These are phyloP conservation scores for Idaea aversata DNA, from an alignment of 2,888 invertebrate genomes.

Conservation along the genomic window DNA sequence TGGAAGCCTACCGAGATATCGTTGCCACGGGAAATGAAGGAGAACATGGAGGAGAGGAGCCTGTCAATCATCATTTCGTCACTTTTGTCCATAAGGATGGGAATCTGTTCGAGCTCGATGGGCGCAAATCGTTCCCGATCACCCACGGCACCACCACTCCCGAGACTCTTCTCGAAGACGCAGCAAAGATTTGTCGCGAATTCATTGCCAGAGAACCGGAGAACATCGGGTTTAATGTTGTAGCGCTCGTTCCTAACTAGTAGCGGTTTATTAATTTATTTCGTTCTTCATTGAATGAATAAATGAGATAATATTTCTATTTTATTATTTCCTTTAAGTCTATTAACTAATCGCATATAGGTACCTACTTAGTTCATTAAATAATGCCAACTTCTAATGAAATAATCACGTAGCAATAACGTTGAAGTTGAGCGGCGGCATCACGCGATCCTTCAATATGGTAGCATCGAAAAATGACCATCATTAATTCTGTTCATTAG, in stretches of 20 bases:
- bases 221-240: constrained; percentile 91
- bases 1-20: constrained; percentile 88
- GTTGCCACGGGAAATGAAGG: constrained; percentile 91
- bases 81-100: constrained; percentile 91
- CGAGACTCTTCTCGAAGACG: constrained; percentile 89
- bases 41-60: constrained; percentile 82
- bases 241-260: constrained; percentile 84
- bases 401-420: constrained; percentile 46
- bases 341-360: constrained; percentile 19
- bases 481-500: constrained; percentile 66
- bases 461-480: constrained; percentile 54
- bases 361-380: constrained; percentile 25
- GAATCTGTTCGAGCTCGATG: constrained; percentile 89
- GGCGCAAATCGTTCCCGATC: constrained; percentile 84
- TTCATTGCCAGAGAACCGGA: constrained; percentile 93
- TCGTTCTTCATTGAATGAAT: constrained; percentile 9
- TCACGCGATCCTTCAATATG: constrained; percentile 59
- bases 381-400: constrained; percentile 36
- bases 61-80: constrained; percentile 92
- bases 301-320: neutral
- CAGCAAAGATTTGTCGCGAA: constrained; percentile 88
- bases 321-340: constrained; percentile 14
- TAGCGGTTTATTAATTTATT: constrained; percentile 14
- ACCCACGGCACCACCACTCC: constrained; percentile 88
- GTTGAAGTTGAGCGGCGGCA: constrained; percentile 36